Evolutionary conservation across 2,797 vertebrate species (phyloP).

Genomic region (Girardinus metallicus): DNA sequence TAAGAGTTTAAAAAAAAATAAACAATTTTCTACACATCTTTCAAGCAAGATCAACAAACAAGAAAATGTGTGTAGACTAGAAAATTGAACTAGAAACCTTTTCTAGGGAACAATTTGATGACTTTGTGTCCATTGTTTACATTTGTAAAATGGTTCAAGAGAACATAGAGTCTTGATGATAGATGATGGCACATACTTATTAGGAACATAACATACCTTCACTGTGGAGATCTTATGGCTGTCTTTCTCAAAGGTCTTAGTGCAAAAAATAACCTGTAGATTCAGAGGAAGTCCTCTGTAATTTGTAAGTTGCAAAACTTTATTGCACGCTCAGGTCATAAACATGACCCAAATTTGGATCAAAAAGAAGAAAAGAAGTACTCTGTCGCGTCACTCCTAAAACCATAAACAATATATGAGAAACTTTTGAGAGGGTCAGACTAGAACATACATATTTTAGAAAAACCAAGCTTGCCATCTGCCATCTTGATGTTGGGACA

Average conservation of each 20-base stretch:
- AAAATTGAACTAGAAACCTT: neutral
- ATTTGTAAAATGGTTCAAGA: neutral
- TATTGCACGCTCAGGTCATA: neutral
- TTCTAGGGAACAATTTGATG: neutral
- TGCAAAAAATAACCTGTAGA: neutral
- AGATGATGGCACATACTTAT: neutral
- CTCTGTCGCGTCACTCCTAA: neutral
- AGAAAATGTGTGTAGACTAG: neutral
- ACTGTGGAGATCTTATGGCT: neutral
- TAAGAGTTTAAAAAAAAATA: neutral
- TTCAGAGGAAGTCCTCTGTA: neutral
- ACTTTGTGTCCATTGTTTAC: neutral
- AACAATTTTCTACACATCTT: neutral
- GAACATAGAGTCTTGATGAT: neutral
- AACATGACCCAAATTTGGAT: neutral
- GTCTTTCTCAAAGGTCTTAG: neutral
- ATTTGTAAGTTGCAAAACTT: neutral
- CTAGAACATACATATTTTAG: neutral
- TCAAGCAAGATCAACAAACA: neutral
- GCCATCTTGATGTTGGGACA: neutral
- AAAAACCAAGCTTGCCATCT: neutral
- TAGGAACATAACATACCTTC: neutral
- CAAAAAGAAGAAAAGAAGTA: neutral
- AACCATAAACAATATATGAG: neutral
- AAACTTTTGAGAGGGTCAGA: neutral